Evolutionary conservation across 37 sponge, comb jelly and placozoan genomes (phyloP), one percentile per base, ranked within the genome.

Genomic region (Lycopodina hypogea): DNA sequence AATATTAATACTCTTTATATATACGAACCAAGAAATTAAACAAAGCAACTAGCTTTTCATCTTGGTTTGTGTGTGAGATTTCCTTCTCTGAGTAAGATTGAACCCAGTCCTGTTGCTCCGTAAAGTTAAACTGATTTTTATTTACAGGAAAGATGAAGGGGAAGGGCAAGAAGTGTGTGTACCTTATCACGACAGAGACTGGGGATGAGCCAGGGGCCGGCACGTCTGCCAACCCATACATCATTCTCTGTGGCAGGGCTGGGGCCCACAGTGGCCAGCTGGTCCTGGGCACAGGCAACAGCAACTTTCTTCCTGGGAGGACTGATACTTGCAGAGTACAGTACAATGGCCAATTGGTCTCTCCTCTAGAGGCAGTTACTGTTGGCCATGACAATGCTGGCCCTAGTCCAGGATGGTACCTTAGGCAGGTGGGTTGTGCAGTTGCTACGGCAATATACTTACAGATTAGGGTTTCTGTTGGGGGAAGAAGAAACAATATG

Each of bases 351-450:
- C 3, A 0, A 22, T 34, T 56, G 6, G 58, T 71, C 28, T 66
- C 52, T 42, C 80, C 80, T 11, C 78, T 84, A 1, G 88, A 87
- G 36, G 39, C 69, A 36, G 41, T 92, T 21, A 50, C 57, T 62
- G 68, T 92, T 0, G 74, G 84, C 51, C 93, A 92, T 45, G 93
- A 92, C 29, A 88, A 88, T 53, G 45, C 71, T 15, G 57, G 66
- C 14, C 78, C 81, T 2, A 52, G 62, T 19, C 78, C 93, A 26
- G 89, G 85, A 6, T 92, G 93, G 93, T 84, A 84, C 74, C 69
- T 92, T 2, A 81, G 87, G 37, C 68, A 87, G 78, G 78, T 78
- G 11, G 41, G 65, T 22, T 23, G 36, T 2, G 3, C 21, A 8
- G 6, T 0, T 3, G 24, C 23, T n/a, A 15, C 14, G 3, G 71